A percentile compares a stretch with the other conserved stretches of the same genome.
These are phyloP conservation scores for Morone chrysops DNA, from an alignment of 2,113 vertebrate species.

Conservation along the genomic window DNA sequence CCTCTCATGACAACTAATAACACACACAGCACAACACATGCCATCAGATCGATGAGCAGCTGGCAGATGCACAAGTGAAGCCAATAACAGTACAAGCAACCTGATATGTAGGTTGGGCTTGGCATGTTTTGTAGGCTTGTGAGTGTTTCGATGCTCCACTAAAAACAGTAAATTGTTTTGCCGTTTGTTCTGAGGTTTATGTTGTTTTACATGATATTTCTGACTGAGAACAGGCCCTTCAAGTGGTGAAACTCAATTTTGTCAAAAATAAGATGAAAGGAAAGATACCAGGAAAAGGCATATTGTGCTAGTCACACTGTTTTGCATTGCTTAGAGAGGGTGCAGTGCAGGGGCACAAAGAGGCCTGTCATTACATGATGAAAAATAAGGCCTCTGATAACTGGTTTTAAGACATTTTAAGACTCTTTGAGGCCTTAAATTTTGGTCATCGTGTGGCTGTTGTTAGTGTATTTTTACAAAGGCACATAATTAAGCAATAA, in stretches of 20 bases:
- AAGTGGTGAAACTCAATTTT: neutral
- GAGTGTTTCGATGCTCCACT: neutral
- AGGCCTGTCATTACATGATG: slow-evolving; percentile 58
- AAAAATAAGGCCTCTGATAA: slow-evolving; percentile 44
- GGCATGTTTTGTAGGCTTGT: neutral
- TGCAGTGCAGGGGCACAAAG: slow-evolving; percentile 3
- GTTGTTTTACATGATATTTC: neutral
- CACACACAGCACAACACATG: neutral
- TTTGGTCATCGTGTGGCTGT: slow-evolving; percentile 32
- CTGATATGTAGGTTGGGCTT: neutral
- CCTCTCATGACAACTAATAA: neutral
- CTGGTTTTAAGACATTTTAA: slow-evolving; percentile 42
- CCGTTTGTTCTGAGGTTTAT: neutral
- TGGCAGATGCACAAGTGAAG: neutral
- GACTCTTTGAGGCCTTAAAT: slow-evolving; percentile 37
- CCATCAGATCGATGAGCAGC: neutral
- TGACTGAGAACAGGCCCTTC: neutral
- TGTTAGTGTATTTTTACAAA: slow-evolving; percentile 33
- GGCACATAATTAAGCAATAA: slow-evolving; percentile 57
- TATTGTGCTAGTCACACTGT: neutral
- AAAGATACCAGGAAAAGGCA: slow-evolving; percentile 1
- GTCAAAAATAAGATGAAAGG: slow-evolving; percentile 25
- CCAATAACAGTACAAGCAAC: neutral
- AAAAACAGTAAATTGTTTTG: neutral
- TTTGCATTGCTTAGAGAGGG: neutral